Base-by-base conservation (phyloP, 2,888 invertebrate genomes). In the Mythimna albipuncta region DNA sequence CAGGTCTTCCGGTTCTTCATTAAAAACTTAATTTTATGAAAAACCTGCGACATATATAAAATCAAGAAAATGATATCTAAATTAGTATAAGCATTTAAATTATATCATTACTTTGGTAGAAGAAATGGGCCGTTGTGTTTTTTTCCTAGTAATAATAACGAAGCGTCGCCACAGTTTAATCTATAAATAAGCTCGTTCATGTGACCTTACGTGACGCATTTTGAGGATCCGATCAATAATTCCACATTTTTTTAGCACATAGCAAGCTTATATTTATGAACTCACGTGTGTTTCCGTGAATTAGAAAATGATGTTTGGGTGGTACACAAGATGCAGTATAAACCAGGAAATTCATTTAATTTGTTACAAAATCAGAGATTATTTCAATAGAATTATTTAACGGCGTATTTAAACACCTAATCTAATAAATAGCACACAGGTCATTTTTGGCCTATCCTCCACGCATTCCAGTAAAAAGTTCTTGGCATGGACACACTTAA, bases 171-270 rank as follows among this genome's bases (percentile, higher is more conserved):
- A 13, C 32, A 16, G 13, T 50, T 6, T 50, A 52, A 69, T 77
- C 65, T 77, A 69, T 58, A 67, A 77, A 77, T 66, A 77, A 77
- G 16, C 32, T 47, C 13, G 57, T 21, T 64, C 21, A n/a, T 41
- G 54, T 77, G 64, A 78, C 64, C 63, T 63, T 58, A 61, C 38
- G 21, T 38, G 52, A 21, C 32, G 13, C 63, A 26, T 65, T 50
- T 57, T 0, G 50, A 59, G 16, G 55, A 72, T 47, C 11, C 16
- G 71, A 77, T 69, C 69, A 54, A 61, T 77, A 77, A 44, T 47
- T 32, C 2, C 10, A 26, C 35, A 69, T 73, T 68, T 69, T 58
- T 73, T 66, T 58, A 26, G 11, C 32, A 58, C 57, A 68, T 55
- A 65, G 26, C 64, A 21, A 59, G 7, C 41, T 68, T 55, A 75